Percentiles rank a stretch among this genome's conserved stretches.
Conservation (phyloP, 2,888 invertebrate species). For the Troides helena region DNA sequence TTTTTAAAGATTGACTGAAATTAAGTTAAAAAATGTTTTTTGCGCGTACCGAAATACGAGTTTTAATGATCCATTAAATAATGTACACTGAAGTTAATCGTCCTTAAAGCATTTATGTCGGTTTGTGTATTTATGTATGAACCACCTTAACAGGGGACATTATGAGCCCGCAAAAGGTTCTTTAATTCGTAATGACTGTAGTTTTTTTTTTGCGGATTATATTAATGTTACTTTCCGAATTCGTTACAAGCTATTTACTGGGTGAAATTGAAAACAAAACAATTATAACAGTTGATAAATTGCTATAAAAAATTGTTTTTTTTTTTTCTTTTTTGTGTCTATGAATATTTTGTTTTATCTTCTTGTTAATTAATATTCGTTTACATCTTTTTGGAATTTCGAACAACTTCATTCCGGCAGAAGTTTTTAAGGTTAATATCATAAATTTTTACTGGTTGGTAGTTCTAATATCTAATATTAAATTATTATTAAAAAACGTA, state of each 20-base stretch:
- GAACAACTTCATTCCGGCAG: too few species aligned
- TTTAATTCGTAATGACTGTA: neutral
- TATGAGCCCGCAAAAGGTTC: neutral
- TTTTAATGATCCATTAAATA: conserved; percentile 9
- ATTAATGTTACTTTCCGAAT: neutral
- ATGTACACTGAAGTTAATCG: conserved; percentile 14
- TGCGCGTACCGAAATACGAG: neutral
- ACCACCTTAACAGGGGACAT: neutral
- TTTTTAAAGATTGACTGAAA: neutral
- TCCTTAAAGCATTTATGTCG: conserved; percentile 4
- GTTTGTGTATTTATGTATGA: conserved; percentile 1
- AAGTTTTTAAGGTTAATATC: too few species aligned
- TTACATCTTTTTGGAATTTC: too few species aligned
- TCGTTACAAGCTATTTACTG: conserved; percentile 1
- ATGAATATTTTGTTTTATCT: too few species aligned
- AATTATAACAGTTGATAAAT: neutral
- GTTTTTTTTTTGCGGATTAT: neutral
- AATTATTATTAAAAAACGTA: too few species aligned
- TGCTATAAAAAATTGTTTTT: too few species aligned
- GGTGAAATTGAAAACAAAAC: neutral
- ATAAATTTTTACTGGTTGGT: too few species aligned
- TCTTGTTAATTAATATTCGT: too few species aligned
- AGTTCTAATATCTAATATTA: too few species aligned
- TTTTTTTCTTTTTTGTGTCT: too few species aligned
- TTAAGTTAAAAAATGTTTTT: conserved; percentile 6